phyloP scores from a whole-genome alignment of 2,797 vertebrate species.

The Pyrocephalus nanus region DNA sequence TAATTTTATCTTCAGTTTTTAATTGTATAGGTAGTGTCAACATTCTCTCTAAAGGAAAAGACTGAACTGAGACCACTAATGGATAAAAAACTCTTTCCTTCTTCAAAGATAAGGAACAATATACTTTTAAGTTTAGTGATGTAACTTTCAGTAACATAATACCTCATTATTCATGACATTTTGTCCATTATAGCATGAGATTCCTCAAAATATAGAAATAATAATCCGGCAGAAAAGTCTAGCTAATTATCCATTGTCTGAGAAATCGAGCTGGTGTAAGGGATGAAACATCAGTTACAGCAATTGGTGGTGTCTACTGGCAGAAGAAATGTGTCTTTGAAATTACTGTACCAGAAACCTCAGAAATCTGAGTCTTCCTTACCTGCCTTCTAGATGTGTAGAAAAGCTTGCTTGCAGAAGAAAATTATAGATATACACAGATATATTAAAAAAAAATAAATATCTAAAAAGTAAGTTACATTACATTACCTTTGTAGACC shows the following conservation, averaged over 20 bases:
- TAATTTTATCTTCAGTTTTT: not conserved
- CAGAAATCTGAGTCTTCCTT: not conserved
- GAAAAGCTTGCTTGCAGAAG: not conserved
- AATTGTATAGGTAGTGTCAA: conserved; percentile 25
- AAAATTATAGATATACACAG: not conserved
- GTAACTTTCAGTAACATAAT: conserved; percentile 26
- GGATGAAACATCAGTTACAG: conserved; percentile 61
- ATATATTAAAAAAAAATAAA: not conserved
- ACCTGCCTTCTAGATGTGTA: not conserved
- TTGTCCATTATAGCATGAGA: conserved; percentile 55
- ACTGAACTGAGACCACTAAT: not conserved
- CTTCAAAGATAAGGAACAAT: conserved; percentile 29
- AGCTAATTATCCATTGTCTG: conserved; percentile 62
- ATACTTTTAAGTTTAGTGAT: not conserved
- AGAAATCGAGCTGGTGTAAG: conserved; percentile 41
- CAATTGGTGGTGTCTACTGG: conserved; percentile 7
- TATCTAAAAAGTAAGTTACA: not conserved
- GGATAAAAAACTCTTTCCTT: not conserved
- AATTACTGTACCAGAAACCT: conserved; percentile 15
- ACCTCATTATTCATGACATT: conserved; percentile 69
- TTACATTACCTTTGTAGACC: not conserved
- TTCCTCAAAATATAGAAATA: conserved; percentile 58
- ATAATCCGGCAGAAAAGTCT: conserved; percentile 37
- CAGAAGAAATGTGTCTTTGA: conserved; percentile 44
- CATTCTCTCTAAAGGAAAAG: conserved; percentile 13